These are phyloP conservation scores for Hippopotamus amphibius DNA, from an alignment of 2,113 vertebrate genomes.

Conservation along the genomic window DNA sequence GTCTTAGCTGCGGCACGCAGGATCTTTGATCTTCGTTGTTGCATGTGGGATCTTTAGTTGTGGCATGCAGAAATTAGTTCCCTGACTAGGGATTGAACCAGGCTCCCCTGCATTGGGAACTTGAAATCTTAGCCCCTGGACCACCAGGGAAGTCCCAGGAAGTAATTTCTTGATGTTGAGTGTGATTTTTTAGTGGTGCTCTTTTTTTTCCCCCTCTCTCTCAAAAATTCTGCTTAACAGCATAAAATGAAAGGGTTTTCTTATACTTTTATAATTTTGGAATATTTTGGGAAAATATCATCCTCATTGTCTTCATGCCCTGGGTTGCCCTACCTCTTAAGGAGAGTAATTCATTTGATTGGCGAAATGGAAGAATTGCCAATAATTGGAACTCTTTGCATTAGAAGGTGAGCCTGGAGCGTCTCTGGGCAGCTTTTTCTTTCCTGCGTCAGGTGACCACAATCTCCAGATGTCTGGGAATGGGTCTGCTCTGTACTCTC, in stretches of 20 bases:
- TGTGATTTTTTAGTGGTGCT: background rate
- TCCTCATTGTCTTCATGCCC: background rate
- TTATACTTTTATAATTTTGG: background rate
- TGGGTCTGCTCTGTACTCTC: background rate
- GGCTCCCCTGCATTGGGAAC: no score
- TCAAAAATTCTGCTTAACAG: background rate
- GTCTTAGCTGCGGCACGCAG: no score
- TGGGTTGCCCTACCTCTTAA: background rate
- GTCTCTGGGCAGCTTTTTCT: background rate
- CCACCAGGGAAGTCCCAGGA: background rate
- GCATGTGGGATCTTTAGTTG: no score
- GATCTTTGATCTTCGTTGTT: no score
- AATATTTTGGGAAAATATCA: background rate
- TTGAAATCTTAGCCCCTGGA: no score
- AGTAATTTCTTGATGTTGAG: background rate
- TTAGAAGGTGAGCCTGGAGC: background rate
- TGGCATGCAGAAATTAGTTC: no score
- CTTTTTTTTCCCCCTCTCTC: rapidly evolving
- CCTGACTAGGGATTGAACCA: no score
- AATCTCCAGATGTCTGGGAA: background rate
- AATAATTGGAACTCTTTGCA: background rate
- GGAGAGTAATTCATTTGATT: background rate
- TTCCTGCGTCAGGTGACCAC: background rate
- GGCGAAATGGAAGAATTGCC: background rate
- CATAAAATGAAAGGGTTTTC: background rate